Evolutionary conservation across 2,888 invertebrate genomes (phyloP).

Genomic region (Xanthorhoe spadicearia): DNA sequence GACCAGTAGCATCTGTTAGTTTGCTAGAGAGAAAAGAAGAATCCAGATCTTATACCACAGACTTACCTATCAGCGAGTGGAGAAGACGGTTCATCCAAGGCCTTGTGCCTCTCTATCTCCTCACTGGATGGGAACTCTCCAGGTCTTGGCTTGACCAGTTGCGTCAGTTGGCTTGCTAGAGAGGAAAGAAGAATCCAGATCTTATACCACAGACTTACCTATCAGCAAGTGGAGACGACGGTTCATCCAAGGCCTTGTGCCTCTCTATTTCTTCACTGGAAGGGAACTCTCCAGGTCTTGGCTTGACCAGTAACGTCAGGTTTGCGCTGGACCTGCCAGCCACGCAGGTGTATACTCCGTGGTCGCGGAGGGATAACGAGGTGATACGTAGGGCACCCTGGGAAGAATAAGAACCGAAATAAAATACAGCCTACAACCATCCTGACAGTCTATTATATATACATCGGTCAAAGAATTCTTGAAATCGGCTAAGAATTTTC

Average conservation of each 20-base stretch:
- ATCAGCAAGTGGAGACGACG: conserved; percentile 76
- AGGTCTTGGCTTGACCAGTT: not conserved
- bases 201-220: conserved; percentile 55
- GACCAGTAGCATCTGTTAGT: not conserved
- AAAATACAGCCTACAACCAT: too few relatives aligned
- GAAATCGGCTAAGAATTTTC: too few relatives aligned
- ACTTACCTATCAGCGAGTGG: conserved; percentile 75
- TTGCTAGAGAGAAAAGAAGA: not conserved
- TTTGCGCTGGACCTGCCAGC: conserved; percentile 93
- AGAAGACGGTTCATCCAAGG: conserved; percentile 76
- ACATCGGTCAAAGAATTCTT: too few relatives aligned
- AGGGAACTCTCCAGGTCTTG: conserved; percentile 91
- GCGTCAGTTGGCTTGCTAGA: not conserved
- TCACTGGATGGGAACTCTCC: conserved; percentile 86
- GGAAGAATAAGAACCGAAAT: not conserved
- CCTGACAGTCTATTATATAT: too few relatives aligned
- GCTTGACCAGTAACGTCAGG: conserved; percentile 91
- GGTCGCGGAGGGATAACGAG: conserved; percentile 91
- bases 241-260: conserved; percentile 78
- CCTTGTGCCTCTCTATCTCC: conserved; percentile 87
- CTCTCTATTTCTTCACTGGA: conserved; percentile 91
- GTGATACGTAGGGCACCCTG: conserved; percentile 93
- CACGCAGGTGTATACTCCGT: conserved; percentile 94
- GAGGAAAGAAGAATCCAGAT: too few relatives aligned
- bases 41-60: too few relatives aligned